A percentile compares a stretch with the other conserved stretches of the same genome.
phyloP scores from a whole-genome alignment of 2,888 invertebrate species.

The Platerodrilus igneus region DNA sequence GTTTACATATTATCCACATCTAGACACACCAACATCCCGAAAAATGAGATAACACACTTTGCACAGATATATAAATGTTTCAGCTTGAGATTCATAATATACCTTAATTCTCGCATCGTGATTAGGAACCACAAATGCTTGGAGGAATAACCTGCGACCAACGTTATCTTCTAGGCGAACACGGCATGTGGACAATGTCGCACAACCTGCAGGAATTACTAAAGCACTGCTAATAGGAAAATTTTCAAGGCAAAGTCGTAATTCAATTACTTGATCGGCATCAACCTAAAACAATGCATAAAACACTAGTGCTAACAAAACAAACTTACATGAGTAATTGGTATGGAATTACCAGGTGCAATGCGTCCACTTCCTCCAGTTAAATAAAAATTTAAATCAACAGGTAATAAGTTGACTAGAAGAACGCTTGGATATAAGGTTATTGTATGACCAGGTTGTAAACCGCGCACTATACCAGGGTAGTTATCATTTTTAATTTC shows the following conservation, averaged over 20 bases:
- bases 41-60: no score
- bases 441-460: constrained; percentile 82
- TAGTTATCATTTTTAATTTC: constrained; percentile 76
- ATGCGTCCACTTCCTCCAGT: constrained; percentile 41
- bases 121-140: constrained; percentile 51
- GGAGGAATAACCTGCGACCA: constrained; percentile 69
- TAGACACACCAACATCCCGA: no score
- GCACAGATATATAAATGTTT: no score
- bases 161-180: constrained; percentile 71
- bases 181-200: constrained; percentile 37
- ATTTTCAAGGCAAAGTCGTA: constrained; percentile 77
- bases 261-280: constrained; percentile 65
- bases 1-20: no score
- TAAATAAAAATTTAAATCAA: constrained; percentile 65
- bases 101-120: constrained; percentile 44
- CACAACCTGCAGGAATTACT: constrained; percentile 36
- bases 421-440: constrained; percentile 79
- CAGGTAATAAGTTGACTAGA: constrained; percentile 83
- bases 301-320: neutral
- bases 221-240: constrained; percentile 53
- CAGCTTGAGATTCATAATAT: no score
- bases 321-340: constrained; percentile 40
- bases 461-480: constrained; percentile 39
- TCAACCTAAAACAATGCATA: constrained; percentile 53
- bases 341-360: constrained; percentile 39